These are phyloP conservation scores for Gasterosteus aculeatus DNA, from an alignment of 2,113 vertebrate genomes.

Conservation along the genomic window DNA sequence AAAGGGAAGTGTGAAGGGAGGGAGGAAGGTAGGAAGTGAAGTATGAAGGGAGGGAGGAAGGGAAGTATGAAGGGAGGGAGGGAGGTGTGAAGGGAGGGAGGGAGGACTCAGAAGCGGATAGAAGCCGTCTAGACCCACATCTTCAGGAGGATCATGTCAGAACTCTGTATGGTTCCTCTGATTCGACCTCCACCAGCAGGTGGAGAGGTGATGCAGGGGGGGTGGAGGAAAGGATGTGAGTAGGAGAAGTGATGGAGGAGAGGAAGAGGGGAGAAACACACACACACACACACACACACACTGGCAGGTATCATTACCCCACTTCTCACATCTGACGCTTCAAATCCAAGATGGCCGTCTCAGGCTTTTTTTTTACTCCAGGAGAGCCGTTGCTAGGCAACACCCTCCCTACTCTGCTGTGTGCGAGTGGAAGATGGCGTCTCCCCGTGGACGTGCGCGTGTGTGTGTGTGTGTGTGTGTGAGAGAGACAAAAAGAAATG, in stretches of 20 bases:
- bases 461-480: slow-evolving; percentile 2
- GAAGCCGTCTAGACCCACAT: background rate
- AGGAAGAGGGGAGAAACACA: slow-evolving; percentile 26
- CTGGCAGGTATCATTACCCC: slow-evolving; percentile 67
- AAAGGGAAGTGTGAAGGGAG: background rate
- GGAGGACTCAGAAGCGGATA: slow-evolving; percentile 23
- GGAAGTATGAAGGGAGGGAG: background rate
- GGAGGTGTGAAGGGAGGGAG: background rate
- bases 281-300: slow-evolving; percentile 2
- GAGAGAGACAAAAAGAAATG: slow-evolving; percentile 48
- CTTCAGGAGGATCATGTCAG: no score
- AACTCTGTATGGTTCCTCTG: no score
- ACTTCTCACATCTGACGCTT: slow-evolving; percentile 70
- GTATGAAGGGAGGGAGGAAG: no score
- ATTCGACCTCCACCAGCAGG: no score
- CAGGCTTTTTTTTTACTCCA: slow-evolving; percentile 51
- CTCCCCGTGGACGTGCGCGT: slow-evolving; percentile 59
- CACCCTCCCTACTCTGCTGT: slow-evolving; percentile 73
- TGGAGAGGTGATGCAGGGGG: no score
- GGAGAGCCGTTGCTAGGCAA: slow-evolving; percentile 77
- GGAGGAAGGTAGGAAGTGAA: no score
- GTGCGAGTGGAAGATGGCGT: slow-evolving; percentile 77
- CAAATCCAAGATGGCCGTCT: slow-evolving; percentile 78
- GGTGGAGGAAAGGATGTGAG: background rate
- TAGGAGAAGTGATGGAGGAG: slow-evolving; percentile 29